A percentile compares a stretch with the other conserved stretches of the same genome.
Conservation (phyloP, 2,113 vertebrate species). For the Bubo bubo region DNA sequence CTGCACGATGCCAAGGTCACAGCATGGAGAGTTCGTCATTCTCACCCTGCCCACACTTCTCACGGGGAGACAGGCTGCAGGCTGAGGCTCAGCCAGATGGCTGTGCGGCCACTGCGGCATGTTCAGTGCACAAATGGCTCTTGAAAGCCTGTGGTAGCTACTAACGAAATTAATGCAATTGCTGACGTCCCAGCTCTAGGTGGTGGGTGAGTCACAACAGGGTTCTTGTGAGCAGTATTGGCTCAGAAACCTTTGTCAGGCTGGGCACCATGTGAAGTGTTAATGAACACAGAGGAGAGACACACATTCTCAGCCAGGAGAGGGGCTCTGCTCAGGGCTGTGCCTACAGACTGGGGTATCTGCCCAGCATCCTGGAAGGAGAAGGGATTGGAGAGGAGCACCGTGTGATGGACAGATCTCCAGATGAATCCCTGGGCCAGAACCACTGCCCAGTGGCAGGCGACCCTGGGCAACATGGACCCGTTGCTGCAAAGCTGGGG, state of each 20-base stretch:
- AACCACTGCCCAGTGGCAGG: not conserved
- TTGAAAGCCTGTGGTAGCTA: not conserved
- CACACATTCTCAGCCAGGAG: not conserved
- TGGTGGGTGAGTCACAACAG: not conserved
- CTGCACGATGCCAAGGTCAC: not conserved
- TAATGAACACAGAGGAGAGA: not conserved
- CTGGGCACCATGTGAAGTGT: accelerated
- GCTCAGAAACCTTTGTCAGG: not conserved
- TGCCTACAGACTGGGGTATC: not conserved
- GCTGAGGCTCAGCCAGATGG: not conserved
- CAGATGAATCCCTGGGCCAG: not conserved
- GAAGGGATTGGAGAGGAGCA: not conserved
- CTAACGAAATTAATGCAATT: not conserved
- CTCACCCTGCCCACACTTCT: not conserved
- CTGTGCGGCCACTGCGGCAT: not conserved
- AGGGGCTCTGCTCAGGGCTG: not conserved
- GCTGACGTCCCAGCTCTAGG: not conserved
- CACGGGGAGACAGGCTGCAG: not conserved
- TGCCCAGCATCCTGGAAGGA: not conserved
- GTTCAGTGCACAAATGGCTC: not conserved
- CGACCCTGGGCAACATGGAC: accelerated
- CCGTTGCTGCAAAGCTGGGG: not conserved
- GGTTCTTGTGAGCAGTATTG: not conserved
- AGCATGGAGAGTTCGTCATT: accelerated
- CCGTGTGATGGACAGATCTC: not conserved